A percentile compares a stretch with the other conserved stretches of the same genome.
Conservation (phyloP, 35 echinoderm and acorn worm species). For the Ophiothrix spiculata region DNA sequence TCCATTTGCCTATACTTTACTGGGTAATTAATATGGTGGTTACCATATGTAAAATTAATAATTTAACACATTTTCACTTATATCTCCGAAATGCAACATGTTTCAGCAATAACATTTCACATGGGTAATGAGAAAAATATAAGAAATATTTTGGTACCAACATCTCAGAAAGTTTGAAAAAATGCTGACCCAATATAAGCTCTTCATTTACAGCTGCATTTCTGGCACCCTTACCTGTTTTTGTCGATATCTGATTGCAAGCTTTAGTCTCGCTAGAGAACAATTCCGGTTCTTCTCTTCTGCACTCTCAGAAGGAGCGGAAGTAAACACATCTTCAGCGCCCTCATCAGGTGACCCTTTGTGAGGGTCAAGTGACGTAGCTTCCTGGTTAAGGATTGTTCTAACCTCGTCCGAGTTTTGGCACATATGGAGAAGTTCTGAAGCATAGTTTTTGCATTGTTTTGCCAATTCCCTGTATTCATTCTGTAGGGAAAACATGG, state of each 20-base stretch:
- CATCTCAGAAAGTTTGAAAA: no score
- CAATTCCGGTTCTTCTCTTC: conserved; percentile 24
- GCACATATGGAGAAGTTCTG: conserved; percentile 94
- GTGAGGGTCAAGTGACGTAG: conserved; percentile 22
- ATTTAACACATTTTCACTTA: no score
- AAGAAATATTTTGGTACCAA: no score
- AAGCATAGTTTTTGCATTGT: conserved; percentile 89
- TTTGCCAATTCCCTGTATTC: conserved; percentile 64
- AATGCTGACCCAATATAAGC: no score
- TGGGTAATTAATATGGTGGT: no score
- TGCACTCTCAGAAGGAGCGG: background rate
- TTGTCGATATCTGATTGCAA: conserved; percentile 86
- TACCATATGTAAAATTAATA: no score
- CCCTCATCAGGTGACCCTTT: background rate
- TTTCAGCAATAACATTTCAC: no score
- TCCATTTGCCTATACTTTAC: no score
- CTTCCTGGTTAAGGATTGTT: conserved; percentile 69
- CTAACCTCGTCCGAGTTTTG: conserved; percentile 89
- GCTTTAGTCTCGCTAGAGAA: conserved; percentile 54
- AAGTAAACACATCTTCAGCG: background rate
- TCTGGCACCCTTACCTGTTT: conserved; percentile 90
- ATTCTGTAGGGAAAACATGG: conserved; percentile 41
- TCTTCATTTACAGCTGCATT: no score
- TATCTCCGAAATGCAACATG: no score
- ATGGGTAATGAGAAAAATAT: no score